A percentile compares a stretch with the other conserved stretches of the same genome.
These are phyloP conservation scores for Cyanoliseus patagonus DNA, from an alignment of 2,113 vertebrate genomes.

Conservation along the genomic window DNA sequence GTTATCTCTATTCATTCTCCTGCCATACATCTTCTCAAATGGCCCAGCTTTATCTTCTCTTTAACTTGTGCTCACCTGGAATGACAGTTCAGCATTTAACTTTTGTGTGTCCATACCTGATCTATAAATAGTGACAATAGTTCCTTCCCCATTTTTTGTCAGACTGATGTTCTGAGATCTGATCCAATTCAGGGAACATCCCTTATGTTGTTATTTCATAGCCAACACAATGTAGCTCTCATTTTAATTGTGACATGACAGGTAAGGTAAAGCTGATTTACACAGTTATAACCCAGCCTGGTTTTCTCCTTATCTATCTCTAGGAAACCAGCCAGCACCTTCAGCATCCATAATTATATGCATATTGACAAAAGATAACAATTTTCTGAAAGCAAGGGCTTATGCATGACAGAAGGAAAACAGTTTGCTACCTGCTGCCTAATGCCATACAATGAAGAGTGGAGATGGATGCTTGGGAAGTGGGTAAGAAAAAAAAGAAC, in stretches of 20 bases:
- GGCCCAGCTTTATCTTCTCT: background rate
- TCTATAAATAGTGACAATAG: background rate
- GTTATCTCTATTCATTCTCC: background rate
- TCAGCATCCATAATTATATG: background rate
- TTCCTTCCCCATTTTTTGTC: background rate
- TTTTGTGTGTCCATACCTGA: fast-evolving
- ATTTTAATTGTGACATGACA: background rate
- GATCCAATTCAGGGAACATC: background rate
- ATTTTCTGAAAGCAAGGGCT: background rate
- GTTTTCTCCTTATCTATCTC: background rate
- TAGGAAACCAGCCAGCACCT: background rate
- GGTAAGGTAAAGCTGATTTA: background rate
- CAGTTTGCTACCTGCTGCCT: background rate
- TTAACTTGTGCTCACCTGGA: background rate
- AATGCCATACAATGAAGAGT: fast-evolving
- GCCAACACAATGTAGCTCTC: background rate
- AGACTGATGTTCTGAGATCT: background rate
- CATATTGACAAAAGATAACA: background rate
- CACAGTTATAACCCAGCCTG: background rate
- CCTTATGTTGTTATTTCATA: background rate
- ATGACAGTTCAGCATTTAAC: background rate
- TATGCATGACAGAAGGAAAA: background rate
- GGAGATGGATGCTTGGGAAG: background rate
- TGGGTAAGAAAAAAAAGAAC: background rate
- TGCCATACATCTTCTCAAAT: background rate